Evolutionary conservation across 2,888 invertebrate species (phyloP).

Genomic region (Trichopoda pennipes): DNA sequence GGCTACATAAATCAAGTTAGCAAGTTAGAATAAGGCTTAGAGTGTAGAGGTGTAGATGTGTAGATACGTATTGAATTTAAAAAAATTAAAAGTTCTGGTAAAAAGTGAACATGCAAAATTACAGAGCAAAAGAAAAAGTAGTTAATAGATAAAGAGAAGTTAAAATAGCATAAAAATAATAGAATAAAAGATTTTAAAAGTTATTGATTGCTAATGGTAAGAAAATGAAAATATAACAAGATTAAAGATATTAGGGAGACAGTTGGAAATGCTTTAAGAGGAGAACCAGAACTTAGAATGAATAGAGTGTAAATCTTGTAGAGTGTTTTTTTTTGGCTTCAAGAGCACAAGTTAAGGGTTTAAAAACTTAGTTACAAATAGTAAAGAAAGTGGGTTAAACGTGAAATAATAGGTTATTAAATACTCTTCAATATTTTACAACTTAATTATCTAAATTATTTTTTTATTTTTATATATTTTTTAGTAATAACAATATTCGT

Average conservation of each 20-base stretch:
- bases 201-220: too few species aligned
- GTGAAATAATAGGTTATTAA: not conserved
- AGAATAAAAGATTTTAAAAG: too few species aligned
- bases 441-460: slow-evolving; percentile 64
- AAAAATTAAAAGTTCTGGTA: not conserved
- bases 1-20: slow-evolving; percentile 54
- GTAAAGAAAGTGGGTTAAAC: not conserved
- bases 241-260: not conserved
- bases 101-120: too few species aligned
- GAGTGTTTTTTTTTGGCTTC: not conserved
- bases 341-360: slow-evolving; percentile 43
- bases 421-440: slow-evolving; percentile 43
- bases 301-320: not conserved
- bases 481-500: slow-evolving; percentile 63
- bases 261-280: not conserved
- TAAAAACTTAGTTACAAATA: not conserved
- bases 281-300: not conserved
- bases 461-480: slow-evolving; percentile 9
- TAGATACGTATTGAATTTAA: not conserved
- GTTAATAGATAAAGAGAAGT: too few species aligned
- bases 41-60: not conserved
- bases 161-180: too few species aligned
- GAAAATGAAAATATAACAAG: too few species aligned
- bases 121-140: too few species aligned
- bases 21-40: not conserved